These are phyloP conservation scores for Geotrypetes seraphini DNA, from an alignment of 2,797 vertebrate species.

Conservation along the genomic window DNA sequence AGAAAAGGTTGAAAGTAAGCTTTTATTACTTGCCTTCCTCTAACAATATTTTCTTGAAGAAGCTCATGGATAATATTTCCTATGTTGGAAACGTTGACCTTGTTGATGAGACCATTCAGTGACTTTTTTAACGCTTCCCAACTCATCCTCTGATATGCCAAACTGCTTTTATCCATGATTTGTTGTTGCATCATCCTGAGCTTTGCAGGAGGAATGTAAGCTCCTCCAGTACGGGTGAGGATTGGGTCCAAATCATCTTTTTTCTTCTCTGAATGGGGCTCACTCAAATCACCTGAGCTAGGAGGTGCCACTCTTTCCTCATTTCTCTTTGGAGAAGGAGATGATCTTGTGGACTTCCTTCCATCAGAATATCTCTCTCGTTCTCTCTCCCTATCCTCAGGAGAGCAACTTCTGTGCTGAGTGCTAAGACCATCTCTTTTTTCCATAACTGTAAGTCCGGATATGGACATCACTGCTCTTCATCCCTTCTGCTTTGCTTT, in stretches of 20 bases:
- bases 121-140: constrained; percentile 98
- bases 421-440: too few species aligned
- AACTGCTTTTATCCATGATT: constrained; percentile 92
- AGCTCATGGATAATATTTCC: constrained; percentile 90
- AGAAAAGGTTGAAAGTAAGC: too few species aligned
- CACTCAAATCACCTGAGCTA: constrained; percentile 44
- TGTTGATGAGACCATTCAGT: constrained; percentile 95
- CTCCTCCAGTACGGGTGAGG: constrained; percentile 87
- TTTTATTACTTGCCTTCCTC: too few species aligned
- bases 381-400: constrained; percentile 47
- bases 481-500: too few species aligned
- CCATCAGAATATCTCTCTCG: constrained; percentile 43
- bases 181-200: constrained; percentile 96
- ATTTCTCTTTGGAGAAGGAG: constrained; percentile 51
- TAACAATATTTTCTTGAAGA: constrained; percentile 92
- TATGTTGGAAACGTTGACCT: constrained; percentile 96
- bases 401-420: too few species aligned
- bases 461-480: too few species aligned
- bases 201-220: constrained; percentile 92
- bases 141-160: constrained; percentile 96
- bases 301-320: constrained; percentile 26
- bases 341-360: constrained; percentile 54
- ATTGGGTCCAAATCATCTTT: constrained; percentile 90
- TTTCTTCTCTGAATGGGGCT: constrained; percentile 77
- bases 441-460: too few species aligned